Evolutionary conservation across 1,140 invertebrate species (phyloP), one percentile per base, ranked within the genome.

Genomic region (Sweltsa coloradensis): DNA sequence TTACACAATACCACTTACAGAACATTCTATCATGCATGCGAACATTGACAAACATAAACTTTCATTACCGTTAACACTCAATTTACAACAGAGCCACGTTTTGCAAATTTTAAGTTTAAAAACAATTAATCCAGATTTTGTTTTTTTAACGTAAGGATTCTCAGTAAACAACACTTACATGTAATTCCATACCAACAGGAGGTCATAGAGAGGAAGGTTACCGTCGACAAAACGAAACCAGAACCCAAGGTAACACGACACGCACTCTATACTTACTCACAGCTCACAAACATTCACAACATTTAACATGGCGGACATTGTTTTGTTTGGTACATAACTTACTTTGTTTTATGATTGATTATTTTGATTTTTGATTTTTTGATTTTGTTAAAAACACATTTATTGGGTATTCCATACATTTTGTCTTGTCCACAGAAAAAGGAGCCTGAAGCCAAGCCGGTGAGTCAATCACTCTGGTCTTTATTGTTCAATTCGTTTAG

Each of bases 161-260:
- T 31, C 29, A 13, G 13, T 11, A 31, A 31, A 31, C 14, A 14
- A 31, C 29, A 31, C 13, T 31, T 1, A 41, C 4, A 41, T 41
- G 7, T 18, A 7, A 21, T 41, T 41, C 27, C 40, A 45, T 24
- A 49, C 18, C 39, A n/a, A 47, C 37, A 47, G 46, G 46, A 47
- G 24, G 46, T 47, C 46, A 47, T 47, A 26, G 46, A 47, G 27
- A 47, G 46, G 26, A 47, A 47, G 41, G 14, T 45, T 27, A 18
- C 9, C 31, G 16, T 47, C 23, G 36, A 39, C 34, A 45, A 54
- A 34, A 56, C 57, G 49, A 51, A 49, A 41, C 43, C 39, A 19
- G 47, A 52, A 42, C 51, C 42, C 31, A 42, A 54, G 44, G 49
- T 55, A 47, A 51, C 5, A 16, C n/a, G n/a, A n/a, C n/a, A n/a